Evolutionary conservation across 2,888 invertebrate genomes (phyloP), one percentile per base, ranked within the genome.

Genomic region (Stenodema calcarata): DNA sequence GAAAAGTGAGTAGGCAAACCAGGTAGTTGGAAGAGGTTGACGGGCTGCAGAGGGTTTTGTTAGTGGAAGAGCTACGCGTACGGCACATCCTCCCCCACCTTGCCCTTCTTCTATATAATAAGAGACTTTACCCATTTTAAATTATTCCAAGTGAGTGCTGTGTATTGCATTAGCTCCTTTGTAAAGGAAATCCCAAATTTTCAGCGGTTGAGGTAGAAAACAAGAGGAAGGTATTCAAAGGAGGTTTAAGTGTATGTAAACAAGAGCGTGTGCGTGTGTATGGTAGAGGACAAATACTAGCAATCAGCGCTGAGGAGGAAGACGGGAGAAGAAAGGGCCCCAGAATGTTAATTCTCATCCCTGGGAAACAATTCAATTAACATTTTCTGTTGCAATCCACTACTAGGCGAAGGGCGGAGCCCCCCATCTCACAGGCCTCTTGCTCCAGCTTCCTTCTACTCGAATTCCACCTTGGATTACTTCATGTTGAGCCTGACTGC

Each of bases 291-390:
- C 88, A 87, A 87, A 87, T 88, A 87, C 86, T 86, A 83, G 87
- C 88, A 88, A 88, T 88, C 87, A 87, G 87, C 86, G 86, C 83
- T 41, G 84, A 28, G 30, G 83, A 75, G 41, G 87, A 69, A 84
- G 47, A 54, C 44, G 62, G 62, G 83, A 69, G 80, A 87, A 88
- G 87, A 87, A 88, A 88, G 85, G 88, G 86, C 54, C 69, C 42
- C 86, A 87, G 88, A 88, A 88, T 88, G 88, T 88, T 88, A 88
- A 88, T 88, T 87, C 87, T 80, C 85, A 85, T 87, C 84, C 88
- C 87, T 78, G 87, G 87, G 82, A 88, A 88, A 88, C 88, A 88
- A 88, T 88, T 88, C 88, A 88, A 88, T 88, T 88, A 88, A 88
- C 88, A 88, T 88, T 88, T 88, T 88, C 87, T 87, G 88, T 88